Conservation (phyloP, 2,797 vertebrate species). For the Microhierax caerulescens region DNA sequence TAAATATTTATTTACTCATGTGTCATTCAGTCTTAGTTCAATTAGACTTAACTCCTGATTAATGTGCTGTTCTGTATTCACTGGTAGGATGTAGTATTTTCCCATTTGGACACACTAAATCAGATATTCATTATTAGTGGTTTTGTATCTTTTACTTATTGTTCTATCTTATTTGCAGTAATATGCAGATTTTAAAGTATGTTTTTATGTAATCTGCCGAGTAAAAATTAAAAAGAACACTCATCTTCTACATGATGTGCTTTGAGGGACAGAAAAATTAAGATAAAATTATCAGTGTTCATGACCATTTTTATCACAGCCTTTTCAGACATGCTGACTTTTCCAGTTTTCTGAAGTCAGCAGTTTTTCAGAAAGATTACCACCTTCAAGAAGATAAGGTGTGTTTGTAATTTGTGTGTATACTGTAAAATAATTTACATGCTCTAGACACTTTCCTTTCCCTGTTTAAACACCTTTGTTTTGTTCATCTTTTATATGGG, state of each 20-base stretch:
- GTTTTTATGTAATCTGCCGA: not conserved
- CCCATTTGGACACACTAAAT: not conserved
- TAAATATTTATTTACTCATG: not conserved
- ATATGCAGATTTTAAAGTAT: not conserved
- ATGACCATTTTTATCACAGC: not conserved
- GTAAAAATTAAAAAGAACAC: constrained; percentile 8
- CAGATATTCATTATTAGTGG: not conserved
- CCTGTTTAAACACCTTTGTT: not conserved
- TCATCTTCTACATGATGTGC: not conserved
- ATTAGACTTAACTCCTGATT: not conserved
- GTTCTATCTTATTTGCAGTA: not conserved
- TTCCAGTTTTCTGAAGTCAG: not conserved
- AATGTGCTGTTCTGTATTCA: not conserved
- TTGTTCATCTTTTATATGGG: not conserved
- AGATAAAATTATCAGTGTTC: constrained; percentile 22
- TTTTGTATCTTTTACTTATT: not conserved
- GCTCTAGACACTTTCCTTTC: not conserved
- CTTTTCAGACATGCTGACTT: constrained; percentile 4
- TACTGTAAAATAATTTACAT: not conserved
- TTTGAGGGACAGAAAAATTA: constrained; percentile 24
- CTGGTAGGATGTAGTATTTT: not conserved
- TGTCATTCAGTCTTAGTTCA: not conserved
- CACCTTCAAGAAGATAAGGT: not conserved
- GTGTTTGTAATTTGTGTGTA: not conserved
- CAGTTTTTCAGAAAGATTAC: constrained; percentile 10